Conservation (phyloP, 2,113 vertebrate genomes). For the Aythya baeri region DNA sequence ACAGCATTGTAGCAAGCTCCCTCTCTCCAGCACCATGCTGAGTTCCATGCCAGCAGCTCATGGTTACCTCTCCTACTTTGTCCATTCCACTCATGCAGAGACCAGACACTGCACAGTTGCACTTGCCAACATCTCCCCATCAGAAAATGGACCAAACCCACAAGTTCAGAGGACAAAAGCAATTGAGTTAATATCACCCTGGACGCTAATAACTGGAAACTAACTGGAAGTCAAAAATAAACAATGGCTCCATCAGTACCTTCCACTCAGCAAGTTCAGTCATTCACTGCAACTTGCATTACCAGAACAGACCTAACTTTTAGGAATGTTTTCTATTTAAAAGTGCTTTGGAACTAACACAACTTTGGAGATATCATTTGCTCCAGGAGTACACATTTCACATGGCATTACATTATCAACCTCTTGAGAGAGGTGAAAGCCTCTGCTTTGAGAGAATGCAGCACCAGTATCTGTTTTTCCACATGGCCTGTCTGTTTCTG, state of each 20-base stretch:
- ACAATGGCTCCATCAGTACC: background rate
- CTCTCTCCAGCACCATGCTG: slow-evolving; percentile 2
- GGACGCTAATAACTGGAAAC: background rate
- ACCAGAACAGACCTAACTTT: background rate
- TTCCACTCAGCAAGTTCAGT: background rate
- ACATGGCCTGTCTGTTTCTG: slow-evolving; percentile 36
- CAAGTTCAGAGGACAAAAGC: slow-evolving; percentile 57
- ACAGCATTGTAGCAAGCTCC: background rate
- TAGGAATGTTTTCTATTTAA: background rate
- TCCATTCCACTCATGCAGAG: slow-evolving; percentile 32
- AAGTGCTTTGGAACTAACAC: background rate
- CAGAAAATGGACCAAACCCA: slow-evolving; percentile 71
- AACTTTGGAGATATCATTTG: background rate
- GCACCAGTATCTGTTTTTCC: background rate
- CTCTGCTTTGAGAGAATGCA: background rate
- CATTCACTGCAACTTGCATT: background rate
- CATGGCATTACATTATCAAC: background rate
- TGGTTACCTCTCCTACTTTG: background rate
- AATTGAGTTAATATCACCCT: background rate
- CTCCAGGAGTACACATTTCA: background rate
- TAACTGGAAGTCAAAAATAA: slow-evolving; percentile 13
- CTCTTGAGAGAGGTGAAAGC: background rate
- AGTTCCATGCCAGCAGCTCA: background rate
- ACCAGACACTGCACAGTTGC: background rate
- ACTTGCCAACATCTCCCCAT: slow-evolving; percentile 37